A percentile compares a stretch with the other conserved stretches of the same genome.
Evolutionary conservation across 2,888 invertebrate genomes (phyloP).

Genomic region (Coleophora flavipennella): DNA sequence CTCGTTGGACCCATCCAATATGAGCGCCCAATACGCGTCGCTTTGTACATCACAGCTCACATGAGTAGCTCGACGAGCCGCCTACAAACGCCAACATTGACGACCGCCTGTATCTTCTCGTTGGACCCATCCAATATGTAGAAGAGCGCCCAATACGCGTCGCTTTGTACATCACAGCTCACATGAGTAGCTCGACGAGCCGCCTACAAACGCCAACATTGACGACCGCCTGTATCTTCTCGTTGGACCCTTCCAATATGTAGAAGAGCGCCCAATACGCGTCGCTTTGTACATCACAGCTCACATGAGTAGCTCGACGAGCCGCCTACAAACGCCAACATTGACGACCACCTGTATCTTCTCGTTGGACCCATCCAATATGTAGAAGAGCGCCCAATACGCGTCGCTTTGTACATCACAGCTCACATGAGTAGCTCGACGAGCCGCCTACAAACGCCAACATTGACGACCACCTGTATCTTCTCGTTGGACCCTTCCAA

Average conservation of each 20-base stretch:
- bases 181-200: constrained; percentile 75
- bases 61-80: constrained; percentile 76
- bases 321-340: no score
- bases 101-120: constrained; percentile 97
- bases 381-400: no score
- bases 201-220: constrained; percentile 94
- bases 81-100: constrained; percentile 94
- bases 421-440: constrained; percentile 72
- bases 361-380: no score
- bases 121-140: constrained; percentile 93
- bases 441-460: no score
- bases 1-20: constrained; percentile 97
- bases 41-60: constrained; percentile 84
- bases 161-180: constrained; percentile 85
- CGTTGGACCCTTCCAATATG: constrained; percentile 95
- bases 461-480: no score
- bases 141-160: constrained; percentile 94
- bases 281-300: constrained; percentile 88
- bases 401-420: no score
- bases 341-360: no score
- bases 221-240: constrained; percentile 97
- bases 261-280: constrained; percentile 91
- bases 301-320: no score
- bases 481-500: no score
- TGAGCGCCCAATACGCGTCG: constrained; percentile 96